Evolutionary conservation across 2,888 invertebrate genomes (phyloP).

Genomic region (Cordilura impudica): DNA sequence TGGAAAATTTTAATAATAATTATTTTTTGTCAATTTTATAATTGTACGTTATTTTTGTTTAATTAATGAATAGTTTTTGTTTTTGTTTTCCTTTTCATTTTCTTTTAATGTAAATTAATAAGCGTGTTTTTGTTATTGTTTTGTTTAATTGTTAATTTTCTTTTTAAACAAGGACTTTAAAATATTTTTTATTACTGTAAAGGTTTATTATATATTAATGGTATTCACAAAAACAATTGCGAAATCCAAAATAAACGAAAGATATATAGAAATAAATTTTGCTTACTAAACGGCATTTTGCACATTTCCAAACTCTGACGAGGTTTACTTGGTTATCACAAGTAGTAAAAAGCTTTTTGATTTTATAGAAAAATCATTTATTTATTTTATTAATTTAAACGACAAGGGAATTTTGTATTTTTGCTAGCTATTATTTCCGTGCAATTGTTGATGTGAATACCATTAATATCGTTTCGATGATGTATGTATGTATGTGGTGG

Average conservation of each 20-base stretch:
- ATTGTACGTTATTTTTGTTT: neutral
- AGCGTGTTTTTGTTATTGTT: constrained; percentile 17
- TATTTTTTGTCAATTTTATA: neutral
- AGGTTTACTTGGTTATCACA: no score
- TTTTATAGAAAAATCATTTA: no score
- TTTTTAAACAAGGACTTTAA: constrained; percentile 14
- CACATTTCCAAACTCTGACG: no score
- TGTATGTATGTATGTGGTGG: neutral
- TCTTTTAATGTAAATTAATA: constrained; percentile 36
- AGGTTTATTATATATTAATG: neutral
- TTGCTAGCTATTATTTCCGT: no score
- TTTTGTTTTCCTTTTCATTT: constrained; percentile 1
- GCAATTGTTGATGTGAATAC: neutral
- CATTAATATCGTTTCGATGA: neutral
- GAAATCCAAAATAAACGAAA: no score
- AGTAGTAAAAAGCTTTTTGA: no score
- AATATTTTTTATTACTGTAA: neutral
- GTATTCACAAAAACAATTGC: neutral
- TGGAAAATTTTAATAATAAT: neutral
- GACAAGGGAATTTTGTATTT: no score
- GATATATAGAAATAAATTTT: no score
- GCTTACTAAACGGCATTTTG: no score
- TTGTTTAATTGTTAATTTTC: neutral
- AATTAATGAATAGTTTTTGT: neutral
- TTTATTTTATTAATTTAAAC: no score